These are phyloP conservation scores for Chironomus striatipennis DNA, from an alignment of 1,140 invertebrate genomes.

Conservation along the genomic window DNA sequence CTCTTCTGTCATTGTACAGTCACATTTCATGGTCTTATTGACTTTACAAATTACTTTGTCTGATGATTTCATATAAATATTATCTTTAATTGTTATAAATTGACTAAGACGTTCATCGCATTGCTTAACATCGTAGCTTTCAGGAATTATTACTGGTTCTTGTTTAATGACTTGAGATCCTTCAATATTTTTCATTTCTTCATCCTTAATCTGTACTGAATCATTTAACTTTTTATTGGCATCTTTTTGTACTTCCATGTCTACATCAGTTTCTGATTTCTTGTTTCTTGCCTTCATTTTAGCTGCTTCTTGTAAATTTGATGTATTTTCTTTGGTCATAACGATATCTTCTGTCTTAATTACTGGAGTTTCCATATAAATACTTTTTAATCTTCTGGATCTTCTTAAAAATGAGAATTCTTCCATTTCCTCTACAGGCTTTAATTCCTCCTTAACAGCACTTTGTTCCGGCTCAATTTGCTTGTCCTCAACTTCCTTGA, in stretches of 20 bases:
- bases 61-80: constrained; percentile 62
- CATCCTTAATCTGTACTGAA: neutral
- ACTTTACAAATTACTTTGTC: constrained; percentile 76
- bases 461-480: constrained; percentile 19
- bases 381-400: neutral
- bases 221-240: neutral
- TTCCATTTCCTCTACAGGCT: constrained; percentile 25
- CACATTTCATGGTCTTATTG: constrained; percentile 88
- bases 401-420: constrained; percentile 11
- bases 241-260: neutral
- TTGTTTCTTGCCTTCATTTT: neutral
- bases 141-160: neutral
- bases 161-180: neutral
- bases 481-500: constrained; percentile 21
- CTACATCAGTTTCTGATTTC: too few species aligned
- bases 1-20: constrained; percentile 84
- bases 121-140: constrained; percentile 32
- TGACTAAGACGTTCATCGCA: constrained; percentile 59
- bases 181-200: neutral
- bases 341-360: neutral
- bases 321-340: neutral
- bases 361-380: neutral
- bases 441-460: constrained; percentile 26
- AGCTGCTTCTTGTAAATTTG: neutral
- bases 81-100: constrained; percentile 74